Conservation (phyloP, 2,797 vertebrate genomes). For the Galaxias olidus region DNA sequence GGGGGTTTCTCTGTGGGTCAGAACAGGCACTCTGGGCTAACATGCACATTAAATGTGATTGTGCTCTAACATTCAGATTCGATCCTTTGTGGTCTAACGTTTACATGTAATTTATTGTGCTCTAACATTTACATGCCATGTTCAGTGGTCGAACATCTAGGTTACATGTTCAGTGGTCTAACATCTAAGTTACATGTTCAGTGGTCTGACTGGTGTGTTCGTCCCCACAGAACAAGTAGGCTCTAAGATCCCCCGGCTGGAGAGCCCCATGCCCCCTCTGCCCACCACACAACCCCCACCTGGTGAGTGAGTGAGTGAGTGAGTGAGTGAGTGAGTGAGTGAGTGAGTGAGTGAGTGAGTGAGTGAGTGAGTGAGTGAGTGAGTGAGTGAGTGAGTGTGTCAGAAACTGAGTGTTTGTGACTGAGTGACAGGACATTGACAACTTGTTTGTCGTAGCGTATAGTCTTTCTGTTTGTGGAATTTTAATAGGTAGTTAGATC, state of each 20-base stretch:
- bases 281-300: conserved; percentile 87
- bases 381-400: conserved; percentile 22
- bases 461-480: no score
- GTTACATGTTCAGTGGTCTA: neutral
- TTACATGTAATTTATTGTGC: no score
- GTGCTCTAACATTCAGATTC: no score
- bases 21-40: no score
- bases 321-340: conserved; percentile 75
- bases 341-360: conserved; percentile 62
- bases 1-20: no score
- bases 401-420: no score
- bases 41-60: no score
- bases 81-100: no score
- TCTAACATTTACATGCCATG: no score
- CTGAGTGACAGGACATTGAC: no score
- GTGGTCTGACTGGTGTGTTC: conserved; percentile 17
- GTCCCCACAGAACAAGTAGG: conserved; percentile 84
- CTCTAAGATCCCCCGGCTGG: conserved; percentile 90
- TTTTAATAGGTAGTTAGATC: no score
- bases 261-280: conserved; percentile 89
- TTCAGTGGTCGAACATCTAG: neutral
- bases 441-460: no score
- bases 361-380: conserved; percentile 62
- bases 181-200: neutral
- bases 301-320: conserved; percentile 69